Evolutionary conservation across 2,113 vertebrate genomes (phyloP).

Genomic region (Corvus cornix): DNA sequence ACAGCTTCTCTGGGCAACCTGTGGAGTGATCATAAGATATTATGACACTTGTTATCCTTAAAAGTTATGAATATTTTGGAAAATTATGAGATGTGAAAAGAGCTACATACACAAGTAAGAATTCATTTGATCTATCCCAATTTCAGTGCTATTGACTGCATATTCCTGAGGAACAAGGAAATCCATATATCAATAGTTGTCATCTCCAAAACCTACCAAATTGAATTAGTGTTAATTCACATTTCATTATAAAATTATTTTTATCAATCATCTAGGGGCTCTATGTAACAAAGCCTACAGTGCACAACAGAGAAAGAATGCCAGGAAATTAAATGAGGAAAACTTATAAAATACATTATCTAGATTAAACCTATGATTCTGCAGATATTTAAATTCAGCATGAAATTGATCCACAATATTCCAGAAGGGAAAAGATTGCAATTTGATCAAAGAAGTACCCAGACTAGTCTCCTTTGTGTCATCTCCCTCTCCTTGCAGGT

Average conservation of each 20-base stretch:
- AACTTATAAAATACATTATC: conserved; percentile 32
- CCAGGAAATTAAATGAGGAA: conserved; percentile 33
- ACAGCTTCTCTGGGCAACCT: neutral
- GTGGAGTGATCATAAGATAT: neutral
- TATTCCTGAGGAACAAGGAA: conserved; percentile 26
- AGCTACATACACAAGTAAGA: neutral
- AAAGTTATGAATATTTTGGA: neutral
- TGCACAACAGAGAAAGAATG: neutral
- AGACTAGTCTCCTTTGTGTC: neutral
- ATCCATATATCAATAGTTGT: conserved; percentile 7
- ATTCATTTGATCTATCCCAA: neutral
- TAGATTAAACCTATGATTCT: conserved; percentile 30
- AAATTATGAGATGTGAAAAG: neutral
- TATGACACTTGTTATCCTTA: neutral
- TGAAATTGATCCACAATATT: neutral
- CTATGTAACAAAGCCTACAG: neutral
- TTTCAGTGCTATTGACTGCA: conserved; percentile 15
- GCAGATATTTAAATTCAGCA: conserved; percentile 42
- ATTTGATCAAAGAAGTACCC: neutral
- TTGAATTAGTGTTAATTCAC: conserved; percentile 43
- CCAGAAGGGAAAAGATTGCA: neutral
- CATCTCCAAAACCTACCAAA: conserved; percentile 34
- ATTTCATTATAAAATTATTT: conserved; percentile 47
- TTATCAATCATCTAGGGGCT: conserved; percentile 2
- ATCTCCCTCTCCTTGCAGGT: neutral